A percentile compares a stretch with the other conserved stretches of the same genome.
Conservation (phyloP, 2,888 invertebrate genomes). For the Hydraecia micacea region DNA sequence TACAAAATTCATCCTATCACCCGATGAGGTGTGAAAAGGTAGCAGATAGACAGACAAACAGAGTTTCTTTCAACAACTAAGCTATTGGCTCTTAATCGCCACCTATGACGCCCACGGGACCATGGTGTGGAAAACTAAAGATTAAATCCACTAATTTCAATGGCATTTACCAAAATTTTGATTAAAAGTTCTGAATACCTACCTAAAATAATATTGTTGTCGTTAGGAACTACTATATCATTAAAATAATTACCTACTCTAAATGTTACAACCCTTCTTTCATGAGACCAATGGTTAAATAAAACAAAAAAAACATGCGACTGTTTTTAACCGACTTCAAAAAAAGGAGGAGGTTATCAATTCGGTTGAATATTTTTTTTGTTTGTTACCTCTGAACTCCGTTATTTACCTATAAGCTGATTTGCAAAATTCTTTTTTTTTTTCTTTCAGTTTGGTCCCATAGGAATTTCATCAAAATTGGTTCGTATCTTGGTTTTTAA, state of each 20-base stretch:
- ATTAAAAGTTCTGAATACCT: neutral
- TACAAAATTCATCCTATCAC: neutral
- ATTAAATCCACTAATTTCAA: neutral
- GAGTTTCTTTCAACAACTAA: neutral
- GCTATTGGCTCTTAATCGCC: neutral
- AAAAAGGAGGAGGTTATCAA: too few relatives aligned
- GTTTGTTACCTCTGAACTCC: too few relatives aligned
- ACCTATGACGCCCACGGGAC: neutral
- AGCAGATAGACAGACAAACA: too few relatives aligned
- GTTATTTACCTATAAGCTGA: too few relatives aligned
- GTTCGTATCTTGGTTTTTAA: too few relatives aligned
- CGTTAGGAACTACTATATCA: neutral
- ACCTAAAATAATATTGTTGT: neutral
- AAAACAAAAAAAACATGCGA: neutral
- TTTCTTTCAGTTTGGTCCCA: too few relatives aligned
- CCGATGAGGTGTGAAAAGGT: neutral
- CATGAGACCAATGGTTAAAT: neutral
- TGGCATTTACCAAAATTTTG: neutral
- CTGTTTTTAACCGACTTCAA: neutral
- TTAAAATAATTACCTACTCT: neutral
- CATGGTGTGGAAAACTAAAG: neutral
- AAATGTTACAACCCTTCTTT: neutral
- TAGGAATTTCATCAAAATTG: too few relatives aligned
- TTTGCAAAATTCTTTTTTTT: too few relatives aligned
- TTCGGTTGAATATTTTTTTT: too few relatives aligned